Conservation (phyloP, 2,888 invertebrate species). For the Pherbina coryleti region DNA sequence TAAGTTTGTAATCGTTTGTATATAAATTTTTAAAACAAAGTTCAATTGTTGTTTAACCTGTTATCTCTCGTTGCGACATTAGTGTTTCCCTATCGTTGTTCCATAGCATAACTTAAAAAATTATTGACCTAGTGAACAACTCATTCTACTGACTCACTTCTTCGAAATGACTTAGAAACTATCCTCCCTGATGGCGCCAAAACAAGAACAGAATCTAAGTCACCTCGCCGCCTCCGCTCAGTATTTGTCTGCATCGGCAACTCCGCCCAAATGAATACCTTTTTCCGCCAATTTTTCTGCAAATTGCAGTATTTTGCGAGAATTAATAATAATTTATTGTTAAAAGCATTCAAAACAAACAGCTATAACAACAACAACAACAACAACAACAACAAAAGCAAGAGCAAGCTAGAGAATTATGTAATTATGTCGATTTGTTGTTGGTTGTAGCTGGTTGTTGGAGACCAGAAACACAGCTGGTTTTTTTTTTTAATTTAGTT, state of each 20-base stretch:
- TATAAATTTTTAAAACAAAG: no score
- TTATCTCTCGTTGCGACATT: no score
- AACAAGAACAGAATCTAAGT: background rate
- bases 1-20: no score
- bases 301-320: conserved; percentile 2
- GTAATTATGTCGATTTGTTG: background rate
- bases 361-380: no score
- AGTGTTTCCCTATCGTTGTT: no score
- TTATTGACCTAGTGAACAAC: no score
- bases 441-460: background rate
- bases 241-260: background rate
- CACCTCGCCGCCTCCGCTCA: background rate
- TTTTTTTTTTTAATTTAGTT: background rate
- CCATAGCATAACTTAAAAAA: no score
- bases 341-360: background rate
- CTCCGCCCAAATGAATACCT: background rate
- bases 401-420: background rate
- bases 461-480: background rate
- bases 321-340: conserved; percentile 14
- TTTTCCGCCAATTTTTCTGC: background rate
- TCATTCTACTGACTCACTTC: no score
- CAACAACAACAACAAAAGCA: no score
- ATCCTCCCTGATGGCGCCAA: background rate
- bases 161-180: background rate
- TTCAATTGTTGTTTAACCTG: no score